Evolutionary conservation across 2,113 vertebrate species (phyloP).

Genomic region (Aleadryas rufinucha): DNA sequence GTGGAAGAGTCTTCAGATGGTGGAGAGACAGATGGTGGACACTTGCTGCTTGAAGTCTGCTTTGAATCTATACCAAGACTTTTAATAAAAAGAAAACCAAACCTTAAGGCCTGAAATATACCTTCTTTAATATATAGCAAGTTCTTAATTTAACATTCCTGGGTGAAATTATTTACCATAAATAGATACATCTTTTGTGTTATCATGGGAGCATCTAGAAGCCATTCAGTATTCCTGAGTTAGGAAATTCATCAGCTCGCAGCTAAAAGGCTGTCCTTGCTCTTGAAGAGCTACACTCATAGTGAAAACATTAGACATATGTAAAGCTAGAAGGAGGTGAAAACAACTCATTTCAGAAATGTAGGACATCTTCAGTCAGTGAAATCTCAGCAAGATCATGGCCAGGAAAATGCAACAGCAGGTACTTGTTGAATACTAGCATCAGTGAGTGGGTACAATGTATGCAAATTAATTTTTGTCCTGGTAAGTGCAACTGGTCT

Average conservation of each 20-base stretch:
- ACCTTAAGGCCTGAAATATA: neutral
- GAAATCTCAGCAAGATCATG: neutral
- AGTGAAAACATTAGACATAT: neutral
- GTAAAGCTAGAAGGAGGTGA: neutral
- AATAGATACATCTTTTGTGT: neutral
- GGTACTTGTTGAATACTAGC: neutral
- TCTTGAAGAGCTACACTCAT: neutral
- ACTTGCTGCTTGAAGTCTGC: neutral
- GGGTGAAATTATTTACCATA: neutral
- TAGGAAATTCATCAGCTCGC: neutral
- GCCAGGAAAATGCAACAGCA: neutral
- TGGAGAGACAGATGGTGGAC: neutral
- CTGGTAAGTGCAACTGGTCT: neutral
- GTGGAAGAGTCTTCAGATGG: neutral
- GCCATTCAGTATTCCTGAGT: neutral
- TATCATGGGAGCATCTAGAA: neutral
- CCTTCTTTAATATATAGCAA: neutral
- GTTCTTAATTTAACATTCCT: neutral
- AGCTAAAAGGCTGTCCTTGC: neutral
- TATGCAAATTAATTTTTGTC: neutral
- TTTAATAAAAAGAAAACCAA: neutral
- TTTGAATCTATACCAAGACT: neutral
- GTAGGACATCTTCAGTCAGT: neutral
- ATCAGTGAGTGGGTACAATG: neutral
- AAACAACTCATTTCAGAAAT: neutral